phyloP scores from a whole-genome alignment of 2,797 vertebrate genomes.

The Sebastes kiyomatsui region DNA sequence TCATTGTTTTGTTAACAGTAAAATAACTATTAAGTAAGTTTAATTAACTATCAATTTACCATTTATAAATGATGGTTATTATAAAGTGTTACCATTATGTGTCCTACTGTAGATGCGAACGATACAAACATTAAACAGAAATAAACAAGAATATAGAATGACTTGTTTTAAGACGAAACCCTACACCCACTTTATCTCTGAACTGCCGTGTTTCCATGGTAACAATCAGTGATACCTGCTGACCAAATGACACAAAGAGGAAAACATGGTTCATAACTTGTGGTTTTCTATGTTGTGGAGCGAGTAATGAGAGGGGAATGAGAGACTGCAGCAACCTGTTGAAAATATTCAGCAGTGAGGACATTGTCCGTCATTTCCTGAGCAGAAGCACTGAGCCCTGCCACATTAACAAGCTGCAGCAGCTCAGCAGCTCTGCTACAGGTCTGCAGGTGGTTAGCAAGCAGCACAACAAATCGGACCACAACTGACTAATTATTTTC shows the following conservation, averaged over 20 bases:
- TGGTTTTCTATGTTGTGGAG: not conserved
- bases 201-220: constrained; percentile 1
- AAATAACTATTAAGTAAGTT: too few species aligned
- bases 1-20: too few species aligned
- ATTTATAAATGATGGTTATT: too few species aligned
- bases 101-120: not conserved
- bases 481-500: not conserved
- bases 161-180: not conserved
- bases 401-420: not conserved
- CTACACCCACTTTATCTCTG: not conserved
- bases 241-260: not conserved
- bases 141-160: not conserved
- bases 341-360: not conserved
- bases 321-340: not conserved
- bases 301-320: not conserved
- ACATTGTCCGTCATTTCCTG: not conserved
- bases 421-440: not conserved
- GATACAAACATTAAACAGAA: not conserved
- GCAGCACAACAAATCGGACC: not conserved
- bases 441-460: not conserved
- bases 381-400: not conserved
- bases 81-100: too few species aligned
- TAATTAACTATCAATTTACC: too few species aligned
- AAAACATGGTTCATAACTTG: not conserved
- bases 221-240: not conserved